Evolutionary conservation across 2,888 invertebrate genomes (phyloP), one percentile per base, ranked within the genome.

Genomic region (Eupithecia inturbata): DNA sequence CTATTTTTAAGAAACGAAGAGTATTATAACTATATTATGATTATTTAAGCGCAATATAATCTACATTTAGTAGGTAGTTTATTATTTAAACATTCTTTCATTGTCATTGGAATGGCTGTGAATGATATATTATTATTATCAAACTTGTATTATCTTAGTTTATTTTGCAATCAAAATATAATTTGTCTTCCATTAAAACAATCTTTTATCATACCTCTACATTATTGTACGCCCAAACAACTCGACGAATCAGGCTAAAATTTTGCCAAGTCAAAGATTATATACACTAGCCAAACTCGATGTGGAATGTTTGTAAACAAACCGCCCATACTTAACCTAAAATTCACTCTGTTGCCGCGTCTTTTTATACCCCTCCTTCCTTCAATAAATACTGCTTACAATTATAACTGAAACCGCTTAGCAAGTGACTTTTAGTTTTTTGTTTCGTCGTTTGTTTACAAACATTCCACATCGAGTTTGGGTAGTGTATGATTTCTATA

Each of bases 21-120:
- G 79, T 79, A 79, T 79, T 79, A 79, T 67, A 57, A 76, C 67
- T 72, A 73, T 64, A 71, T 70, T 76, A 76, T 68, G 28, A 45
- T 67, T 73, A 69, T 71, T 71, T 69, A 73, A 70, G 68, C 22
- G 33, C 19, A 49, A 75, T 68, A 49, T 64, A 72, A 41, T 16
- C 68, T 77, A 76, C 68, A 41, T 67, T 72, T 22, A n/a, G 72
- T 76, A 76, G n/a, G 70, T 66, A 67, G 26, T 57, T n/a, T n/a
- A n/a, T n/a, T 69, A 53, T 67, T 63, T 74, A 45, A 67, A 76
- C 80, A 79, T 81, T 81, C 79, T 78, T 77, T 63, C 4, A 19
- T 10, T 22, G 68, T 73, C 12, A 62, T 14, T 71, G 78, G 76
- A 78, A 77, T 79, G 74, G 76, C 76, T 80, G 78, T 79, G 77